Evolutionary conservation across 2,113 vertebrate genomes (phyloP).

Genomic region (Ceratotherium simum): DNA sequence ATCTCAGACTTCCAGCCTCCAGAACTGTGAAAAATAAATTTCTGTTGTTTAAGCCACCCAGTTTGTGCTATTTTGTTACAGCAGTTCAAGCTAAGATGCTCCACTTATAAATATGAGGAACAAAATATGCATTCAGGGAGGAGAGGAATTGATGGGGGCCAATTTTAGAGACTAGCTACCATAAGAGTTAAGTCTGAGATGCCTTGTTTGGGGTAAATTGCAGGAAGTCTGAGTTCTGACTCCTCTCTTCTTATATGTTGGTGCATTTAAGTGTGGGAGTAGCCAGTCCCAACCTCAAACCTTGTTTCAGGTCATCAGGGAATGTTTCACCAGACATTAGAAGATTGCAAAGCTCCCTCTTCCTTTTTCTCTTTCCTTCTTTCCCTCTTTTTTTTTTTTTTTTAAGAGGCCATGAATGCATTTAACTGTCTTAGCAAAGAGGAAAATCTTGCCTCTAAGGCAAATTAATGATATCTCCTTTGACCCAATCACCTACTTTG

Average conservation of each 20-base stretch:
- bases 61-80: neutral
- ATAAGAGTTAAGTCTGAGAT: neutral
- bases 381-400: neutral
- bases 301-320: neutral
- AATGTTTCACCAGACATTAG: neutral
- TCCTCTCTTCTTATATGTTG: neutral
- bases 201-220: neutral
- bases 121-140: neutral
- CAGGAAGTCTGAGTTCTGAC: neutral
- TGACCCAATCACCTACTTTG: neutral
- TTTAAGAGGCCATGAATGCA: neutral
- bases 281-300: neutral
- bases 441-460: neutral
- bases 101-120: neutral
- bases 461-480: slow-evolving; percentile 3
- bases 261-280: neutral
- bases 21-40: neutral
- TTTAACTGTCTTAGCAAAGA: neutral
- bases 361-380: neutral
- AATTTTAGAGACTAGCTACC: neutral
- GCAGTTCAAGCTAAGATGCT: neutral
- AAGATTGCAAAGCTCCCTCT: neutral
- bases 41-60: neutral
- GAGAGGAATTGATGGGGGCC: neutral
- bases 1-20: neutral